phyloP scores from a whole-genome alignment of 2,888 invertebrate species.

The Noctua comes region DNA sequence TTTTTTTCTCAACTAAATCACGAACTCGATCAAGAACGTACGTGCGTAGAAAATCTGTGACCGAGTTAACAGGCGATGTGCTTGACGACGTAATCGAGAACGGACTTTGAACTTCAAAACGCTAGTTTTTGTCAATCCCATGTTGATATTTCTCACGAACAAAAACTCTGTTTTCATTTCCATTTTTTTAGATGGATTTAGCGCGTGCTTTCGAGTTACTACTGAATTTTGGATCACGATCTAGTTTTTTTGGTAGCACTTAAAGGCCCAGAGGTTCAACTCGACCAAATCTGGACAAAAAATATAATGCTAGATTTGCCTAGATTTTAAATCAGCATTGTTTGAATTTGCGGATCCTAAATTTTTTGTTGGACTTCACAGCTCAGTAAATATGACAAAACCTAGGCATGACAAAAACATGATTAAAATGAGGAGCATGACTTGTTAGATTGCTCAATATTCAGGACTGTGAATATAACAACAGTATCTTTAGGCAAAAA shows the following conservation, averaged over 20 bases:
- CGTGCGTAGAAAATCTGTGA: constrained; percentile 80
- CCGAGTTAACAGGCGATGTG: constrained; percentile 77
- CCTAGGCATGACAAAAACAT: constrained; percentile 39
- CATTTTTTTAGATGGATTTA: constrained; percentile 62
- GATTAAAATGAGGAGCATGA: constrained; percentile 30
- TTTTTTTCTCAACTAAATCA: constrained; percentile 76
- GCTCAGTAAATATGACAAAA: constrained; percentile 20
- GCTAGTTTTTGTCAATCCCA: constrained; percentile 71
- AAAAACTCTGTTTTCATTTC: constrained; percentile 71
- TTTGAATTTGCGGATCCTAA: constrained; percentile 17
- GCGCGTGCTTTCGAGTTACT: constrained; percentile 71
- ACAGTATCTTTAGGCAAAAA: background rate
- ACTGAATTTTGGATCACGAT: constrained; percentile 57
- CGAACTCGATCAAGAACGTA: constrained; percentile 79
- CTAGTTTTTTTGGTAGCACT: constrained; percentile 49
- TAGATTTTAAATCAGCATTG: constrained; percentile 27
- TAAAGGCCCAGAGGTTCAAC: constrained; percentile 34
- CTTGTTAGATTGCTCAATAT: background rate
- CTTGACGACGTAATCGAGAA: constrained; percentile 78
- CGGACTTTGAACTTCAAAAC: constrained; percentile 70
- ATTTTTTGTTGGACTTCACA: constrained; percentile 38
- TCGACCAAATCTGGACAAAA: constrained; percentile 34
- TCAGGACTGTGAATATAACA: background rate
- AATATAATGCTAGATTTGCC: constrained; percentile 25
- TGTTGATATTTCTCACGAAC: constrained; percentile 75